Percentiles rank a stretch among this genome's conserved stretches.
Conservation (phyloP, 2,113 vertebrate species). For the Rafetus swinhoei region DNA sequence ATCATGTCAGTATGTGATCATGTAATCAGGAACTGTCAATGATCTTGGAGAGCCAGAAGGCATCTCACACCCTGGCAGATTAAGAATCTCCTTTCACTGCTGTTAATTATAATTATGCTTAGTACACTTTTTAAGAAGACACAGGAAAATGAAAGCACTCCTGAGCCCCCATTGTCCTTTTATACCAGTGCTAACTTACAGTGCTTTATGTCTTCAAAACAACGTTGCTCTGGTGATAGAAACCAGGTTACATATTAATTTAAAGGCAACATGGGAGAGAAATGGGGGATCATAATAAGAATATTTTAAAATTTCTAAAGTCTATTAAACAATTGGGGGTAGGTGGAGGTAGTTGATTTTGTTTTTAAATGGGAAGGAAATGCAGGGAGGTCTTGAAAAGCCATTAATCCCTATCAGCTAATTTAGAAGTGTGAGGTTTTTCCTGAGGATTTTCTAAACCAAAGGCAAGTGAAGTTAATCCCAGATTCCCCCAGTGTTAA, state of each 20-base stretch:
- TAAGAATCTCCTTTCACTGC: background rate
- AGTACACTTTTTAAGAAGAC: background rate
- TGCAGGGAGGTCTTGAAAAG: background rate
- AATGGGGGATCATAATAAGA: constrained; percentile 31
- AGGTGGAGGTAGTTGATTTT: fast-evolving
- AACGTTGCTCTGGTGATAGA: constrained; percentile 33
- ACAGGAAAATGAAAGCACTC: background rate
- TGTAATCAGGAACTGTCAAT: background rate
- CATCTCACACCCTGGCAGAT: background rate
- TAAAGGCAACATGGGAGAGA: constrained; percentile 60
- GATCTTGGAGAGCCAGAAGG: background rate
- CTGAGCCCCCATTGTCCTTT: constrained; percentile 29
- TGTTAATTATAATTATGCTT: constrained; percentile 24
- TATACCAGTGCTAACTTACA: constrained; percentile 47
- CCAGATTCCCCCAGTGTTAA: background rate
- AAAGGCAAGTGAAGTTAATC: background rate
- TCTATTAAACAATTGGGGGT: background rate
- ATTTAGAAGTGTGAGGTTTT: background rate
- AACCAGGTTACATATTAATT: constrained; percentile 52
- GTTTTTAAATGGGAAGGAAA: background rate
- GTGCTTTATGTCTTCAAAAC: constrained; percentile 49
- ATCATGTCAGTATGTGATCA: background rate
- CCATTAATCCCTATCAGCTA: background rate
- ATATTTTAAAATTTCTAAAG: constrained; percentile 16
- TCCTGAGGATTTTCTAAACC: background rate